These are phyloP conservation scores for Mormoops blainvillei DNA, from an alignment of 2,113 vertebrate species.

Conservation along the genomic window DNA sequence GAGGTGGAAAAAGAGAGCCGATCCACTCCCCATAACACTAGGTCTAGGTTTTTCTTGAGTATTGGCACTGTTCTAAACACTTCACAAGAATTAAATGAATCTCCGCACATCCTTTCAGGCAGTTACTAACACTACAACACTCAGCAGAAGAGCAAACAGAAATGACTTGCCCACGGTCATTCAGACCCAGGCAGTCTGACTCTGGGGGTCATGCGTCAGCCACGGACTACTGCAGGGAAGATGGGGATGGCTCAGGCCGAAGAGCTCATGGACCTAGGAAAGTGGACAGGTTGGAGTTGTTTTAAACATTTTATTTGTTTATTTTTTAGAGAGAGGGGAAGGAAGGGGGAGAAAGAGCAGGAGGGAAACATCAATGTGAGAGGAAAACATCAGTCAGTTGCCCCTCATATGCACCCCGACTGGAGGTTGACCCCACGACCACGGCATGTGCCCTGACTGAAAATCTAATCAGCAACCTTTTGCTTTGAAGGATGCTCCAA, in stretches of 20 bases:
- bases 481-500: too few relatives aligned
- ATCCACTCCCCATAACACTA: accelerated
- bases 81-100: background rate
- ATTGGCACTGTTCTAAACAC: background rate
- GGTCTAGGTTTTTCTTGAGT: background rate
- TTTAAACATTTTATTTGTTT: too few relatives aligned
- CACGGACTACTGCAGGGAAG: background rate
- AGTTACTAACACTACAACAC: background rate
- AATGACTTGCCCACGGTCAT: background rate
- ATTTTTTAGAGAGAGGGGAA: too few relatives aligned
- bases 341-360: too few relatives aligned
- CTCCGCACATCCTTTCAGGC: background rate
- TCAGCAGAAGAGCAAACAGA: background rate
- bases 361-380: too few relatives aligned
- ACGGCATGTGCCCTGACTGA: too few relatives aligned
- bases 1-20: background rate
- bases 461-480: too few relatives aligned
- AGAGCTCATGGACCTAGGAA: background rate
- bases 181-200: background rate
- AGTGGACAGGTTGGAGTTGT: background rate
- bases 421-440: too few relatives aligned
- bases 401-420: too few relatives aligned
- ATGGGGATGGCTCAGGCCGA: background rate
- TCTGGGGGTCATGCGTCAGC: background rate
- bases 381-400: too few relatives aligned